Evolutionary conservation across 2,113 vertebrate genomes (phyloP), one percentile per base, ranked within the genome.

Genomic region (Pseudorectes ferrugineus): DNA sequence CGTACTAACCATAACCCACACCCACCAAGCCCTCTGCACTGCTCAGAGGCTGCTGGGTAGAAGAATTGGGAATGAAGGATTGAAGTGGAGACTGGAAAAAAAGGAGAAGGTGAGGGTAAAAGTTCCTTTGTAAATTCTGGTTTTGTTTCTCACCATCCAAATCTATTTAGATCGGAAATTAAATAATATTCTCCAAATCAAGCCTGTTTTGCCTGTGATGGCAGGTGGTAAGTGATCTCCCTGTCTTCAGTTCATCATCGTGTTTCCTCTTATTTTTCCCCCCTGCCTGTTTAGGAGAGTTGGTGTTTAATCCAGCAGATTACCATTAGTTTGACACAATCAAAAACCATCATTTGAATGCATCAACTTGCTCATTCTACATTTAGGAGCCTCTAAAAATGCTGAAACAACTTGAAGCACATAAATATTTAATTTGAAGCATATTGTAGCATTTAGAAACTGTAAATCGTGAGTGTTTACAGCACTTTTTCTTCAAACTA

Each of bases 1-100:
- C 0, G 0, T 36, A 22, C 4, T 6, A 33, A n/a, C 6, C 15
- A 24, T 10, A 35, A 29, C 5, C 7, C 7, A 6, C 1, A 3
- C 16, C 5, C 25, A 0, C 0, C 1, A 31, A 38, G 5, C 17
- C 4, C 18, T 25, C 42, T 36, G 28, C 14, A 5, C 38, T 59
- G 17, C 33, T 71, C 45, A 31, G 62, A 68, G 14, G 6, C 23
- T 8, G 1, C 8, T 58, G 5, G 7, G 10, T 9, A 45, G 33
- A 58, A 29, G 61, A 63, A 45, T 0, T 71, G 25, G 28, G 33
- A 86, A 79, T 5, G 15, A 66, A 75, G 33, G 61, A 78, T 7
- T 70, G 18, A 52, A 43, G 5, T 22, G 49, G 17, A 49, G 11
- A 21, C 42, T 31, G 23, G 46, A 12, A 67, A 33, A 35, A 79